Evolutionary conservation across 2,113 vertebrate species (phyloP), one percentile per base, ranked within the genome.

Genomic region (Gymnorhina tibicen): DNA sequence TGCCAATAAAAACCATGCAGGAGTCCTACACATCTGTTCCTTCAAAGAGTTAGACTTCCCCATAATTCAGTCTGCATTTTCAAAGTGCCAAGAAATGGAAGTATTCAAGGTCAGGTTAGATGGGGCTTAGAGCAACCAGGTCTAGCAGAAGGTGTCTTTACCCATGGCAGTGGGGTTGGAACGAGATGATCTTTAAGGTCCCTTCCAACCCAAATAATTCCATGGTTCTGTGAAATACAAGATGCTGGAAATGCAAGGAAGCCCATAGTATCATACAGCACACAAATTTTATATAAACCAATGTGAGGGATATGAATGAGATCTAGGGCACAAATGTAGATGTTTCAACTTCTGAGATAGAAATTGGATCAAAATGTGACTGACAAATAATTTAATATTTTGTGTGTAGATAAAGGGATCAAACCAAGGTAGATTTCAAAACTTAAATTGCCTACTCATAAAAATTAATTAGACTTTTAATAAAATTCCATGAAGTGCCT

Each of bases 1-100:
- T 66, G 50, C 42, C 16, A 28, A 0, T 56, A 60, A 86, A 92
- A 80, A 23, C 0, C 10, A 18, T 0, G 0, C 35, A 33, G 17
- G 44, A 81, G 7, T 73, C 23, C 30, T 70, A 32, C 3, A 26
- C 2, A 47, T 35, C 37, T 68, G 14, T 69, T 91, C 11, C 39
- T 80, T 84, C 41, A 49, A 55, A 64, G 44, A 56, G 6, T 69
- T 88, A 77, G 42, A 11, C 8, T 58, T 53, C 10, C 3, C 9
- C 10, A 27, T 62, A 83, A 46, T 68, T 89, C 49, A 60, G 16
- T 60, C 41, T 28, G 1, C 46, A 19, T 68, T 91, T 85, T 41
- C 32, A 72, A 75, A 75, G 35, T 73, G 58, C 37, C n/a, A 68
- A 53, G 39, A 64, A 82, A 22, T 83, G 24, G 21, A 83, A 62